Base-by-base conservation (phyloP, 2,113 vertebrate genomes). In the Lota lota region DNA sequence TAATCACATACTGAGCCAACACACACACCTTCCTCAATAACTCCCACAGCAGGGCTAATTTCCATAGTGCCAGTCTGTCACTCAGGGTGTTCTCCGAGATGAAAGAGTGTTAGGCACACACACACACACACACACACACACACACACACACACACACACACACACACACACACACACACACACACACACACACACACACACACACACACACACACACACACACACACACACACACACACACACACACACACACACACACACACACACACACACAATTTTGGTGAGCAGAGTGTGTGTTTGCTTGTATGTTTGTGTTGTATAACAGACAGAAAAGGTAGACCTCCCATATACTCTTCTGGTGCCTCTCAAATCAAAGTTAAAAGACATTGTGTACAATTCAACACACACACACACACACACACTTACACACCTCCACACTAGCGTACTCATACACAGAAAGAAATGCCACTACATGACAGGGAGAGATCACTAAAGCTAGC, bases 161-260 rank as follows among this genome's bases (percentile, higher is more conserved):
- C 28, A 24, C 24, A 24, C 24, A 24, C 21, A 22, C 15, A 65
- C 21, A 17, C 47, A 65, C 47, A 65, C 63, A 65, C 63, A 53
- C 63, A 53, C 15, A 53, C 63, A 53, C 59, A 50, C 47, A 65
- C 63, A 47, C 63, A 50, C 63, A 65, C 63, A 65, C 16, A 65
- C 47, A 53, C 63, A 66, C 63, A 67, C 33, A 22, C 24, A 28
- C 28, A 28, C 28, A 24, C 24, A 24, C 24, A 24, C 36, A 70
- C 8, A 54, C 7, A 64, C 21, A n/a, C 36, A 40, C 36, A 40
- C 36, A 40, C 36, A 40, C 36, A 40, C 36, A 40, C 36, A 40
- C 36, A 40, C 36, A 40, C 36, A 40, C 36, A 40, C 7, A 40
- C 36, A 40, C 7, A 40, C 36, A 40, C 5, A 40, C 11, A 40